These are phyloP conservation scores for Achatina immaculata DNA, from an alignment of 1,140 invertebrate genomes.

Conservation along the genomic window DNA sequence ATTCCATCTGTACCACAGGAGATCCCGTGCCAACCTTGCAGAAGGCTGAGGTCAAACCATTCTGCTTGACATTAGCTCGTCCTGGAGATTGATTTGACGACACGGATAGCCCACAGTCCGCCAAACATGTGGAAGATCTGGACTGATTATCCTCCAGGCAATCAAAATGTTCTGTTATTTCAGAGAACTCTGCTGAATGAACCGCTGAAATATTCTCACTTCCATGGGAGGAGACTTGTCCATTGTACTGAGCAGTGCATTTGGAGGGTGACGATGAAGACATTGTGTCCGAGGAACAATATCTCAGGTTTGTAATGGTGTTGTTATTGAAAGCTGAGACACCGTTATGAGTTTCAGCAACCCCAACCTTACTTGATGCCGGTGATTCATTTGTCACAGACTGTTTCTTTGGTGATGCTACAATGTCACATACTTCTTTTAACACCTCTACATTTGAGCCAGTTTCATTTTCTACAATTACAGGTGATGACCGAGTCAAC, in stretches of 20 bases:
- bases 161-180: constrained; percentile 27
- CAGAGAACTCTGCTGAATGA: background rate
- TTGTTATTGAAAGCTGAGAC: too few relatives aligned
- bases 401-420: constrained; percentile 34
- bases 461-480: constrained; percentile 16
- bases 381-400: background rate
- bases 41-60: constrained; percentile 51
- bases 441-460: constrained; percentile 6
- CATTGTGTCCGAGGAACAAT: too few relatives aligned
- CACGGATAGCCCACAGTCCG: constrained; percentile 21
- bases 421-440: constrained; percentile 41
- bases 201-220: background rate
- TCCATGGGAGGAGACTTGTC: background rate
- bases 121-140: constrained; percentile 4
- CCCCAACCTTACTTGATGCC: background rate
- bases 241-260: background rate
- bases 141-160: constrained; percentile 33
- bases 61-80: constrained; percentile 55
- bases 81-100: background rate
- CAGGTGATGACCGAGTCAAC: constrained; percentile 34
- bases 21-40: constrained; percentile 48
- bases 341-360: background rate
- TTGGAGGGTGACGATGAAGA: constrained; percentile 5
- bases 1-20: constrained; percentile 50
- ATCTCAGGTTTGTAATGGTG: too few relatives aligned